phyloP scores from a whole-genome alignment of 2,113 vertebrate genomes.

The Conger conger region DNA sequence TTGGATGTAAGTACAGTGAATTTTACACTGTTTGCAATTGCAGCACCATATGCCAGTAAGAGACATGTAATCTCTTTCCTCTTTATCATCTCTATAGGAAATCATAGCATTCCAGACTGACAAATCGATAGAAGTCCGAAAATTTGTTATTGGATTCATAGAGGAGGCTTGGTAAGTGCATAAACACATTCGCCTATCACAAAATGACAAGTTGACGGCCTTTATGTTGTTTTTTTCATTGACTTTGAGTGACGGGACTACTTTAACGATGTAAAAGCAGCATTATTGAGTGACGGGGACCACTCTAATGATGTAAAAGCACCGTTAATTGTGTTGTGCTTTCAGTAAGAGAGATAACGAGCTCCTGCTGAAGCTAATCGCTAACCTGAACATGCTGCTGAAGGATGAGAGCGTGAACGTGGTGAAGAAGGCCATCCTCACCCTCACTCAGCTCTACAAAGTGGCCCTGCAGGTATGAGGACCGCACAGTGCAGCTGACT shows the following conservation, averaged over 20 bases:
- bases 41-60: neutral
- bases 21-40: neutral
- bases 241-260: too few species aligned
- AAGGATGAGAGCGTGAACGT: constrained; percentile 92
- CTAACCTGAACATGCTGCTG: constrained; percentile 91
- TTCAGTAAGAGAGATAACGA: constrained; percentile 90
- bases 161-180: constrained; percentile 86
- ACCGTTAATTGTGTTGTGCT: neutral
- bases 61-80: neutral
- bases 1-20: constrained; percentile 82
- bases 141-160: constrained; percentile 93
- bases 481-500: neutral
- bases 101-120: constrained; percentile 92
- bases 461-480: constrained; percentile 82
- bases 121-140: constrained; percentile 87
- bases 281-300: too few species aligned
- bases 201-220: neutral
- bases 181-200: neutral
- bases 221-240: constrained; percentile 1
- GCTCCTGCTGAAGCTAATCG: constrained; percentile 83
- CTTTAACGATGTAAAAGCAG: too few species aligned
- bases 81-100: constrained; percentile 66
- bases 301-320: neutral
- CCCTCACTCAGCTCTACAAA: constrained; percentile 91
- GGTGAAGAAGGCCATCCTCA: constrained; percentile 91